Base-by-base conservation (phyloP, 2,113 vertebrate genomes). In the Calyptomena viridis region DNA sequence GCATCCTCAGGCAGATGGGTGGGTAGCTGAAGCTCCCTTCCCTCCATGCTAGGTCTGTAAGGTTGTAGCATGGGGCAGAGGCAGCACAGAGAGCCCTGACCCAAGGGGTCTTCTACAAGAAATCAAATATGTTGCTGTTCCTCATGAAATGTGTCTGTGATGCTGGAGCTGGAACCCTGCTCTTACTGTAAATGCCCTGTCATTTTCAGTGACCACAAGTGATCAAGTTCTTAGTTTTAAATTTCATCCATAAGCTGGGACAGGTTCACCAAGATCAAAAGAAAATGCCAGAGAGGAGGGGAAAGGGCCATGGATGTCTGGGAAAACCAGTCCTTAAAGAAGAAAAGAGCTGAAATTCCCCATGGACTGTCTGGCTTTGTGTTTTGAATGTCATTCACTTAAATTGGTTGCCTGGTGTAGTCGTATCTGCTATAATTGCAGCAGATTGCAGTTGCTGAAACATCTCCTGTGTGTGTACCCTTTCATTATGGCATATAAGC, bases 241-340 rank as follows among this genome's bases (percentile, higher is more conserved):
- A 74, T 90, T 62, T 71, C 82, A 37, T 88, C 72, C 93, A 53
- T 79, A 79, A 66, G 20, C 17, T 1, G 17, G 11, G 87, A 93
- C 92, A 97, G 93, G 94, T 96, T 95, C 79, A 74, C 25, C n/a
- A 75, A 91, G 93, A 96, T 94, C 78, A 96, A 95, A 96, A 90
- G 5, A 40, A 89, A 85, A 69, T 35, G 24, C 68, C 76, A 84
- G 35, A 53, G 78, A 64, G 46, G 37, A 94, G 59, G 50, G n/a
- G 59, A 93, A 8, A 83, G 44, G 63, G n/a, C 53, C 2, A 2
- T 46, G 75, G 30, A 71, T 63, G 92, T 93, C 93, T 93, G 90
- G 71, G 87, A 92, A 96, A 95, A 93, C 60, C 42, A 89, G 88
- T 42, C 53, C 94, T 95, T 94, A 90, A 11, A 94, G 90, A 90